Base-by-base conservation (phyloP, 1,140 invertebrate species). In the Asbolus verrucosus region DNA sequence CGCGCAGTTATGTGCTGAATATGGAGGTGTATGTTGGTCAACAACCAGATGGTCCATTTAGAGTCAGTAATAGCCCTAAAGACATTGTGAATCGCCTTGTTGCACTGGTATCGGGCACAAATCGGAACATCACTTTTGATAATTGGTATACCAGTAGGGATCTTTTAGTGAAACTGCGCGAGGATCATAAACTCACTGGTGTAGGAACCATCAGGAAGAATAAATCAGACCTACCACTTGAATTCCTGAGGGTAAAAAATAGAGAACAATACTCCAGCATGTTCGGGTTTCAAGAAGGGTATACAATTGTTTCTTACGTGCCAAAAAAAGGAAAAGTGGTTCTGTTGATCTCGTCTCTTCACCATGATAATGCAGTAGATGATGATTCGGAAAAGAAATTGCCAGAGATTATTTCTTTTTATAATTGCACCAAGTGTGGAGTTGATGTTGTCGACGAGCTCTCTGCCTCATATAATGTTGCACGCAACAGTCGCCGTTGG, bases 91-190 rank as follows among this genome's bases (percentile, higher is more conserved):
- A 39, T 50, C 27, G 59, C 50, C 24, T 69, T 31, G 31, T 61
- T 41, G 31, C 19, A 24, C 61, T 81, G 11, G 73, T 78, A 18
- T 74, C 61, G 13, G 73, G 76, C 3, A 74, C 71, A 14, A 78
- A 79, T 21, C 72, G 77, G 67, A 79, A 77, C 69, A 65, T 82
- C 9, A 81, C 79, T n/a, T 73, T 73, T 68, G 80, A 79, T 46
- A 80, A 81, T 73, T 81, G 77, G 75, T 81, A 80, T 67, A 78
- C 77, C 16, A 74, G 46, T 30, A 73, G 70, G n/a, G 63, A 78
- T 15, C 63, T 77, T 24, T 43, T 81, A 11, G 54, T 73, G n/a
- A 60, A 75, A 27, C 14, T 69, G n/a, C 66, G 65, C 21, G 50
- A 75, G 6, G 31, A 67, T 18, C 71, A 77, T 54, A 68, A 74